Conservation (phyloP, 2,888 invertebrate genomes). For the Rotaria socialis region DNA sequence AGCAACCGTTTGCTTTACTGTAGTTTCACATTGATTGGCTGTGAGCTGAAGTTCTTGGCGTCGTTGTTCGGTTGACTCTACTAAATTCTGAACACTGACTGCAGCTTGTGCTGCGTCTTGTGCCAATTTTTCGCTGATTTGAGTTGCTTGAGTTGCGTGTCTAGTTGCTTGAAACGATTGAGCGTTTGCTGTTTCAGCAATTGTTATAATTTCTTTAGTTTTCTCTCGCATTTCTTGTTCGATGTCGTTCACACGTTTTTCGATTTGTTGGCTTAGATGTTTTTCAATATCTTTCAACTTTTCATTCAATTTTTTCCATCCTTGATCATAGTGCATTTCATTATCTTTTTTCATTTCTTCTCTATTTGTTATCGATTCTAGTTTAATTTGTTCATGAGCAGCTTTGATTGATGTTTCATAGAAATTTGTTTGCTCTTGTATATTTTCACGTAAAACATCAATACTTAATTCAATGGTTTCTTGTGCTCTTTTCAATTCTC, state of each 20-base stretch:
- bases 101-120: neutral
- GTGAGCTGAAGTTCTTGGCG: neutral
- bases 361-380: neutral
- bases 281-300: neutral
- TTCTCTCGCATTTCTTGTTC: neutral
- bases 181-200: neutral
- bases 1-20: neutral
- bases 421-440: neutral
- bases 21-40: neutral
- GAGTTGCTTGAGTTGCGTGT: neutral
- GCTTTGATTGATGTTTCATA: neutral
- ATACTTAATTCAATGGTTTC: neutral
- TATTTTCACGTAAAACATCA: neutral
- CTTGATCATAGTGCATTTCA: neutral
- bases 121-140: neutral
- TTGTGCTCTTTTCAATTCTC: neutral
- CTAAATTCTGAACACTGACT: neutral
- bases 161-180: neutral
- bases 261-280: neutral
- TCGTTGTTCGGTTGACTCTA: neutral
- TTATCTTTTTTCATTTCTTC: neutral
- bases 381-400: neutral
- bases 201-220: neutral
- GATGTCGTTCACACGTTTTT: neutral
- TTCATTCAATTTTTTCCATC: neutral